Evolutionary conservation across 2,888 invertebrate species (phyloP).

Genomic region (Cataglyphis albicans): DNA sequence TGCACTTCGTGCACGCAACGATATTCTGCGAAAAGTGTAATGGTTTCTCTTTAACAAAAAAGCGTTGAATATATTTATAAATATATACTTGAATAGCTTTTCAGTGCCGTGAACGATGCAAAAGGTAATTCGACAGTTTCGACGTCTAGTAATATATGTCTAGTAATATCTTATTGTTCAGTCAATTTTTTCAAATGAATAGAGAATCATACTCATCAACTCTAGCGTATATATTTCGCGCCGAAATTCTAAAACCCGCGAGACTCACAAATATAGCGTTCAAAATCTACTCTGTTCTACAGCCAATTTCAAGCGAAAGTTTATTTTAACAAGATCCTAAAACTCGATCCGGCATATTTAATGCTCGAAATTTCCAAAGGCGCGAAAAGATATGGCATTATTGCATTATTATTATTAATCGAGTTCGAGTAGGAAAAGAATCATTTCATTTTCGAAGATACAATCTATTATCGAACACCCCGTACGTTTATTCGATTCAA

Average conservation of each 20-base stretch:
- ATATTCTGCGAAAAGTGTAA: not conserved
- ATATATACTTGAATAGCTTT: not conserved
- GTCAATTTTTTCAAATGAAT: not conserved
- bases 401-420: not conserved
- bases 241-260: not conserved
- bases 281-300: not conserved
- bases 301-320: not conserved
- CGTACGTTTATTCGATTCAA: not conserved
- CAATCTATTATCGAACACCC: not conserved
- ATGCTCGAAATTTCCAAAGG: not conserved
- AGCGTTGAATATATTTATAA: not conserved
- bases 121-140: not conserved
- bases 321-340: not conserved
- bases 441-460: not conserved
- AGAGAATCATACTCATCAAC: not conserved
- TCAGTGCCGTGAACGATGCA: not conserved
- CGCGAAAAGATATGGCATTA: not conserved
- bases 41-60: not conserved
- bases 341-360: not conserved
- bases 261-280: not conserved
- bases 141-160: too few species aligned
- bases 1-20: not conserved
- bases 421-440: not conserved
- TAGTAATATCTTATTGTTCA: not conserved
- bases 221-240: not conserved